Base-by-base conservation (phyloP, 2,113 vertebrate genomes). In the Nibea coibor region DNA sequence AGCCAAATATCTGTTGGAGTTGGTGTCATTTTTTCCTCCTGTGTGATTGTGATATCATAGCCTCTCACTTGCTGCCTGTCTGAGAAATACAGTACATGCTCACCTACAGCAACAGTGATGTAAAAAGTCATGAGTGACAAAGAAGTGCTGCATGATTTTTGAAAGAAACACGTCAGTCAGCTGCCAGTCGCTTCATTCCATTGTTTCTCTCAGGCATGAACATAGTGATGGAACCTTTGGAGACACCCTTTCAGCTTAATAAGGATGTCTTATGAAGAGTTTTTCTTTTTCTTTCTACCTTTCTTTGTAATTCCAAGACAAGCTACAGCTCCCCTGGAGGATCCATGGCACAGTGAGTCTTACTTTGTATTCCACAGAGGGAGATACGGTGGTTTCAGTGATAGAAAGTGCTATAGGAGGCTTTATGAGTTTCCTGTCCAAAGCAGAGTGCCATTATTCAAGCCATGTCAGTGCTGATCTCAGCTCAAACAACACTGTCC, bases 371-470 rank as follows among this genome's bases (percentile, higher is more conserved):
- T 87, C 70, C 76, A 48, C 31, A 66, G 59, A 45, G 85, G 50
- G 70, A 58, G 11, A 78, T 74, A 39, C 42, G 31, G 31, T 79
- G 42, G 45, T 79, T 76, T 72, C 39, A 67, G 72, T 72, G 82
- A 81, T 51, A 65, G 62, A 43, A 56, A 50, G 39, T 28, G 56
- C 75, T 39, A 59, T 20, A 67, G 61, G 68, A 82, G 26, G 48
- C 69, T 81, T 87, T 80, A 85, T 83, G 85, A 87, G 75, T 75
- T 75, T 78, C 85, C 56, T 63, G 63, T 80, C 85, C 64, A 71
- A 16, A 74, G 69, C 61, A 71, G 26, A n/a, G 58, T 12, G 50
- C 48, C 82, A 82, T 89, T 82, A 77, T 64, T 87, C 84, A 83
- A 50, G 75, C 53, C 48, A 48, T 63, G 86, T 86, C 87, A 59